Evolutionary conservation across 2,888 invertebrate species (phyloP), one percentile per base, ranked within the genome.

Genomic region (Drosophila rellima): DNA sequence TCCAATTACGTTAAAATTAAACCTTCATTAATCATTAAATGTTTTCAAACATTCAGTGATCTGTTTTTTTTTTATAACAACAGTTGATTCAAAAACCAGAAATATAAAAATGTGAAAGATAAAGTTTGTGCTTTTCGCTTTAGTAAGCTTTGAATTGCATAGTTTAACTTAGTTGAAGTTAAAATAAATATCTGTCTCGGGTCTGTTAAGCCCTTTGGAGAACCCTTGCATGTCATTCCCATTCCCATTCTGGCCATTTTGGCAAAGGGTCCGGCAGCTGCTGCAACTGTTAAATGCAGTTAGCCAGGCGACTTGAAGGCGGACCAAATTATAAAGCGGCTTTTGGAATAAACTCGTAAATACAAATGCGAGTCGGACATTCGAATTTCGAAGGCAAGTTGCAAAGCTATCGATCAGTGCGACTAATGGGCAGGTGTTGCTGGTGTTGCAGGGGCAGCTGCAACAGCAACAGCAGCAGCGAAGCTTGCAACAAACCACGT

Each of bases 311-410:
- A 55, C 42, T 42, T 33, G 54, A 33, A 55, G 54, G 54, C 54
- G 54, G 18, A 40, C 54, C 35, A 79, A 83, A 83, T 83, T 88
- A 88, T 67, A 88, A 82, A 88, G 88, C 82, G 86, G 86, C 86
- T 81, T 56, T 56, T 44, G 75, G 77, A 63, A 55, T 44, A 63
- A 55, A 57, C 35, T 51, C 23, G 31, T 47, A 50, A 60, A 56
- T 48, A 60, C 63, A 44, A 52, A 52, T 26, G 40, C 55, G 37
- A 40, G 15, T 59, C 44, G 1, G 35, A 26, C 48, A 45, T 51
- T 51, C 31, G 18, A 37, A 17, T 33, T 17, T 11, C 31, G 29
- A 33, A 1, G 13, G 35, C 18, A 20, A 48, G 31, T 48, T 60
- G 70, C 66, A 59, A 76, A 72, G 80, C 73, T 73, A 83, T 77